Evolutionary conservation across 2,888 invertebrate species (phyloP).

Genomic region (Flexamia atlantica): DNA sequence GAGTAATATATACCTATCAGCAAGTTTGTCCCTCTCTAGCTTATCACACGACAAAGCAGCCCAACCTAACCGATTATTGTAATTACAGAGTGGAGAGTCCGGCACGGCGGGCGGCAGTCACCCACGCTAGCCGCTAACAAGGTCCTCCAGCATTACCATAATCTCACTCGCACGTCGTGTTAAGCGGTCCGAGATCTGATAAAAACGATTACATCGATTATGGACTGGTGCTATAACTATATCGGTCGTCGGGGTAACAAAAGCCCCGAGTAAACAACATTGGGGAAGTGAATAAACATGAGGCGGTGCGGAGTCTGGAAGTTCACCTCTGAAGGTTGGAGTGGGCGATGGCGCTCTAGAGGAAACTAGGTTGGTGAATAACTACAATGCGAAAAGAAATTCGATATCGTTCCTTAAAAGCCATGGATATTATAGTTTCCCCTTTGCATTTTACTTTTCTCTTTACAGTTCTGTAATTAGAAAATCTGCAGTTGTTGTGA

Average conservation of each 20-base stretch:
- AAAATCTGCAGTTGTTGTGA: no score
- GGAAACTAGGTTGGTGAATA: neutral
- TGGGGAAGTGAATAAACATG: conserved; percentile 13
- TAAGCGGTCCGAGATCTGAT: conserved; percentile 8
- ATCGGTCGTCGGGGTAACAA: conserved; percentile 33
- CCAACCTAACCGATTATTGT: neutral
- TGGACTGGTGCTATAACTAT: conserved; percentile 36
- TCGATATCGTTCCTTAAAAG: no score
- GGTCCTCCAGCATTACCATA: conserved; percentile 30
- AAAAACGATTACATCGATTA: conserved; percentile 40
- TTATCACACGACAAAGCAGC: neutral
- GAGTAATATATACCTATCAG: no score
- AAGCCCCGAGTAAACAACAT: conserved; percentile 14
- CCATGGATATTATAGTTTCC: no score
- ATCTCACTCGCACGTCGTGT: conserved; percentile 32
- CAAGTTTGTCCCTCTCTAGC: no score
- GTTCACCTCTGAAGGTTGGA: neutral
- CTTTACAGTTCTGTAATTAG: no score
- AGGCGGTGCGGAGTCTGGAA: neutral
- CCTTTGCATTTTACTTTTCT: no score
- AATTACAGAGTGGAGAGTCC: neutral
- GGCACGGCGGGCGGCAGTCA: neutral
- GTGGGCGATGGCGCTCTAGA: neutral
- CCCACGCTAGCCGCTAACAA: conserved; percentile 28
- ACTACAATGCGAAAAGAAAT: no score